These are phyloP conservation scores for Chaetodon trifascialis DNA, from an alignment of 2,113 vertebrate species.

Conservation along the genomic window DNA sequence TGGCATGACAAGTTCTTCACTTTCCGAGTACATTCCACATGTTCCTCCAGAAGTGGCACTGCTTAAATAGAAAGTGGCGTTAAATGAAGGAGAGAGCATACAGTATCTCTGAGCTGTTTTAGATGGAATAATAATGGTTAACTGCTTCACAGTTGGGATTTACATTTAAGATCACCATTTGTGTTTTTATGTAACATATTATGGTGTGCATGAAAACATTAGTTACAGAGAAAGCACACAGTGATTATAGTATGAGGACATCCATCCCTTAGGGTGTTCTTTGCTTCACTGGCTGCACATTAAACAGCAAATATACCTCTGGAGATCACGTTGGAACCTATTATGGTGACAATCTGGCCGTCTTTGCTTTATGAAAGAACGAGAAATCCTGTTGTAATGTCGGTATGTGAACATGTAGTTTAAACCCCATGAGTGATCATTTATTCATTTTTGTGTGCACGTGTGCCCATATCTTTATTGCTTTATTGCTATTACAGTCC, in stretches of 20 bases:
- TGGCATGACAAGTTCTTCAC: slow-evolving; percentile 38
- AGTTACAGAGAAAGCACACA: background rate
- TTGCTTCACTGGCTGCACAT: background rate
- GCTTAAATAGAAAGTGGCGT: background rate
- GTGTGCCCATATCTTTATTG: background rate
- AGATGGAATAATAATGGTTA: no score
- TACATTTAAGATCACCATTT: background rate
- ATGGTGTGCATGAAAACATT: background rate
- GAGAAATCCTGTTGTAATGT: background rate
- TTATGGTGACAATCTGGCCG: background rate
- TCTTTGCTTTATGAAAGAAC: background rate
- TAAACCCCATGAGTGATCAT: background rate
- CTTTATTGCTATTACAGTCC: background rate
- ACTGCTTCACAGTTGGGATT: background rate
- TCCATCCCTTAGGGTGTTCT: background rate
- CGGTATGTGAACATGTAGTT: background rate
- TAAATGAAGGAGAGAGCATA: background rate
- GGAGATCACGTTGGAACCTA: background rate
- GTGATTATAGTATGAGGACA: background rate
- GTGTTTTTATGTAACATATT: background rate
- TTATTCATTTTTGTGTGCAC: background rate
- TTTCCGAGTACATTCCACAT: slow-evolving; percentile 30
- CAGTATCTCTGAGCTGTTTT: no score
- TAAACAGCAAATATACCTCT: background rate
- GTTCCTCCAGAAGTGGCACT: background rate